Evolutionary conservation across 2,888 invertebrate genomes (phyloP).

Genomic region (Linhomoeus sp.): DNA sequence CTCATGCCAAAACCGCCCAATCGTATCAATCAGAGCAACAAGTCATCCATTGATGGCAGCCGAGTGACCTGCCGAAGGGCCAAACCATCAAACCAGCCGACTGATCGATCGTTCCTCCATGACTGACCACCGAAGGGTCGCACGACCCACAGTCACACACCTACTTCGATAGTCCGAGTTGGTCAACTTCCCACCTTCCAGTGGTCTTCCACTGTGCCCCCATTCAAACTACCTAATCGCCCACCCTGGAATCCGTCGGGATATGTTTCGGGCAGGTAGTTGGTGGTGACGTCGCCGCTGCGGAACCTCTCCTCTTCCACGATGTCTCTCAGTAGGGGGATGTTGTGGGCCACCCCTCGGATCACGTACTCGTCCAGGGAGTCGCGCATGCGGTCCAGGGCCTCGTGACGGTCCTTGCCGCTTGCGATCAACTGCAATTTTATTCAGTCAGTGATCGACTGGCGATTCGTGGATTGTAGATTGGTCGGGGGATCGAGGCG

Average conservation of each 20-base stretch:
- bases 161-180: neutral
- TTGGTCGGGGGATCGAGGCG: too few relatives aligned
- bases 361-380: slow-evolving; percentile 46
- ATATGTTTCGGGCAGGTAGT: slow-evolving; percentile 42
- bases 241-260: slow-evolving; percentile 38
- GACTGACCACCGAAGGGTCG: neutral
- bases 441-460: too few relatives aligned
- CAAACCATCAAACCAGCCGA: too few relatives aligned
- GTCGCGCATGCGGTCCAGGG: slow-evolving; percentile 37
- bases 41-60: too few relatives aligned
- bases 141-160: neutral
- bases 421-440: slow-evolving; percentile 42
- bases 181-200: neutral
- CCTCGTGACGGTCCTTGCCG: slow-evolving; percentile 38
- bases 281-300: slow-evolving; percentile 40
- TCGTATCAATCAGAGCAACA: too few relatives aligned
- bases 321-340: slow-evolving; percentile 41
- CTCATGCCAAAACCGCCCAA: too few relatives aligned
- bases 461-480: too few relatives aligned
- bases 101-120: too few relatives aligned
- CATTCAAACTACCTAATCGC: too few relatives aligned
- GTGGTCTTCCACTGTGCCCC: neutral
- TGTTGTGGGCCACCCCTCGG: slow-evolving; percentile 42
- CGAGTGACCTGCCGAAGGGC: too few relatives aligned
- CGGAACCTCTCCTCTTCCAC: slow-evolving; percentile 40